A percentile compares a stretch with the other conserved stretches of the same genome.
Conservation (phyloP, 2,113 vertebrate genomes). For the Esox niger region DNA sequence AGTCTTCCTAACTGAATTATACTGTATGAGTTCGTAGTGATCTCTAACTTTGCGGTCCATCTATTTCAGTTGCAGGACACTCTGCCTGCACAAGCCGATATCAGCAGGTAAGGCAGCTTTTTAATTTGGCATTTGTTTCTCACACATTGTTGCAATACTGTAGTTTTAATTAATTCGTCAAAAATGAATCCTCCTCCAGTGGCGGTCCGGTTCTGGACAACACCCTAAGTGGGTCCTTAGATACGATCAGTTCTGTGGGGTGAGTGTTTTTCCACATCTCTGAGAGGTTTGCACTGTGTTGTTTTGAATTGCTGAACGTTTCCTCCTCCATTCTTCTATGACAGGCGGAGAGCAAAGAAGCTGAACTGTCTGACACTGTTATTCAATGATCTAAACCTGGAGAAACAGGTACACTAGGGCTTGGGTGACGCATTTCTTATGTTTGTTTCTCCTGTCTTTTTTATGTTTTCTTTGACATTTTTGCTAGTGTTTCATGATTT, state of each 20-base stretch:
- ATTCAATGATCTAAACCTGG: constrained; percentile 66
- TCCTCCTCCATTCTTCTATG: neutral
- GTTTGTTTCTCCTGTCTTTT: neutral
- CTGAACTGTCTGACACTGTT: constrained; percentile 73
- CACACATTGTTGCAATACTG: too few relatives aligned
- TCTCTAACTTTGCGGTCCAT: neutral
- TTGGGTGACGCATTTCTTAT: neutral
- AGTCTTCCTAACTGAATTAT: neutral
- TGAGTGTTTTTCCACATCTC: constrained; percentile 26
- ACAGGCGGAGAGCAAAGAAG: constrained; percentile 56
- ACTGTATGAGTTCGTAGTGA: too few relatives aligned
- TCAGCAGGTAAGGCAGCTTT: constrained; percentile 29
- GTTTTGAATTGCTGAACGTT: neutral
- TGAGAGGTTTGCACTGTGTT: neutral
- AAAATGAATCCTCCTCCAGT: constrained; percentile 5
- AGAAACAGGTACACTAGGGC: constrained; percentile 62
- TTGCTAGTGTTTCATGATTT: too few relatives aligned
- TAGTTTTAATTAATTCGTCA: neutral
- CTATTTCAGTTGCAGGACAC: constrained; percentile 44
- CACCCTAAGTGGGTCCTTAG: constrained; percentile 48
- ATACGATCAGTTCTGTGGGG: constrained; percentile 53
- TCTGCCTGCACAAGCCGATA: constrained; percentile 7
- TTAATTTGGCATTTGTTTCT: too few relatives aligned
- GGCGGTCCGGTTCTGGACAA: constrained; percentile 45
- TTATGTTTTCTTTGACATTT: too few relatives aligned